These are phyloP conservation scores for Nebria salina DNA, from an alignment of 2,888 invertebrate genomes.

Conservation along the genomic window DNA sequence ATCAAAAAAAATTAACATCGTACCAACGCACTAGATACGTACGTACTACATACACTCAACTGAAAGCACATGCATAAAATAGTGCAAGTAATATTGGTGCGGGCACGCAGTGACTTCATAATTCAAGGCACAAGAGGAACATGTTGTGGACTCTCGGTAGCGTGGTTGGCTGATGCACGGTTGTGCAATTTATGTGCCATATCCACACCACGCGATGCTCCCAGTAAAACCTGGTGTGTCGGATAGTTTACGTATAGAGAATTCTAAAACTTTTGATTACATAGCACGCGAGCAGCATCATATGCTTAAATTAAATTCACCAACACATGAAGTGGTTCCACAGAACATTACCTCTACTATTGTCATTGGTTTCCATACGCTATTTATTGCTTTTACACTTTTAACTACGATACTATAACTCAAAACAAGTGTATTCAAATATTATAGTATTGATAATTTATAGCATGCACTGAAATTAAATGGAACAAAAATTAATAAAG, in stretches of 20 bases:
- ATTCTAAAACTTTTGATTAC: neutral
- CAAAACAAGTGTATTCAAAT: neutral
- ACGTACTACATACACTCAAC: neutral
- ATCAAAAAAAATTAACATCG: neutral
- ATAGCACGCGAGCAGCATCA: neutral
- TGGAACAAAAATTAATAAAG: too few relatives aligned
- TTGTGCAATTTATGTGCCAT: neutral
- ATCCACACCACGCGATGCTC: neutral
- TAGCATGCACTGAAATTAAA: too few relatives aligned
- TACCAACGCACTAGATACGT: neutral
- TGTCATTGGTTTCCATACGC: neutral
- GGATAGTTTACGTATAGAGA: neutral
- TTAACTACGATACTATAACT: neutral
- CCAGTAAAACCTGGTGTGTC: neutral
- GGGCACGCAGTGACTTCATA: neutral
- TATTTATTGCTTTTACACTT: neutral
- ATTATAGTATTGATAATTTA: too few relatives aligned
- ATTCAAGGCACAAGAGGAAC: neutral
- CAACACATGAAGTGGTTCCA: neutral
- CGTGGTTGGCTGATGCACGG: neutral
- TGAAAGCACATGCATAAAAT: neutral
- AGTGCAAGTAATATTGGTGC: neutral
- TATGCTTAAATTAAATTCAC: neutral
- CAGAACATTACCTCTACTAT: neutral
- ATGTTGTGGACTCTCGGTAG: neutral